Percentiles rank a stretch among this genome's conserved stretches.
Evolutionary conservation across 2,888 invertebrate genomes (phyloP).

Genomic region (Ectemnius continuus): DNA sequence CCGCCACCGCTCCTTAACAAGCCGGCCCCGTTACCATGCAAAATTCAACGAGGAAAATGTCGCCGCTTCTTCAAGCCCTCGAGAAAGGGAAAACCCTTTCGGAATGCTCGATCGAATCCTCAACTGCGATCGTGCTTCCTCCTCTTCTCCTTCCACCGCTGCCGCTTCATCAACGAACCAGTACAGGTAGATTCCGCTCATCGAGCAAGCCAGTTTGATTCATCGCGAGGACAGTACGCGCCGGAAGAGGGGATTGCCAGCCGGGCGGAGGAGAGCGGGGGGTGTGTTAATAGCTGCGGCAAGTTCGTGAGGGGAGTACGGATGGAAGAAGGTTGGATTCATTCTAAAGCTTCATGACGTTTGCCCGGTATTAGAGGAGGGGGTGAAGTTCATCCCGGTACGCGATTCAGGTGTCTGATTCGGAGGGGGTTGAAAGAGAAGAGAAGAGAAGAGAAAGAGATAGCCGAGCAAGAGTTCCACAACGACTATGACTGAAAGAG

Average conservation of each 20-base stretch:
- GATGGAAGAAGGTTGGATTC: constrained; percentile 24
- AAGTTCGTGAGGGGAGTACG: constrained; percentile 31
- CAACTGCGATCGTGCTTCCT: too few relatives aligned
- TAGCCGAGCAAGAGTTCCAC: neutral
- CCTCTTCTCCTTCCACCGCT: too few relatives aligned
- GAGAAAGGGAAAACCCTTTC: neutral
- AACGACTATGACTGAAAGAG: too few relatives aligned
- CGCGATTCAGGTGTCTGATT: constrained; percentile 17
- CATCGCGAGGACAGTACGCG: too few relatives aligned
- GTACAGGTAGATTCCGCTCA: too few relatives aligned
- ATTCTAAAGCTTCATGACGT: constrained; percentile 39
- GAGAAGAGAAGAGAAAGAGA: neutral
- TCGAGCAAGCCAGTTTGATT: too few relatives aligned
- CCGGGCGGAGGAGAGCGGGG: too few relatives aligned
- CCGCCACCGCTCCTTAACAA: constrained; percentile 23
- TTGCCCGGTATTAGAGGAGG: constrained; percentile 33
- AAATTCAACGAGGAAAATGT: constrained; percentile 3
- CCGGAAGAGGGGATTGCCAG: too few relatives aligned
- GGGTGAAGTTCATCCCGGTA: neutral
- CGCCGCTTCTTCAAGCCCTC: neutral
- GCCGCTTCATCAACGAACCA: too few relatives aligned
- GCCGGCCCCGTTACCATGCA: neutral
- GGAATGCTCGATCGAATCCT: too few relatives aligned
- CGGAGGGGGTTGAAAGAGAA: neutral
- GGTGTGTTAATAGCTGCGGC: neutral